Conservation (phyloP, 1,140 invertebrate species). For the Zaprionus tsacasi region DNA sequence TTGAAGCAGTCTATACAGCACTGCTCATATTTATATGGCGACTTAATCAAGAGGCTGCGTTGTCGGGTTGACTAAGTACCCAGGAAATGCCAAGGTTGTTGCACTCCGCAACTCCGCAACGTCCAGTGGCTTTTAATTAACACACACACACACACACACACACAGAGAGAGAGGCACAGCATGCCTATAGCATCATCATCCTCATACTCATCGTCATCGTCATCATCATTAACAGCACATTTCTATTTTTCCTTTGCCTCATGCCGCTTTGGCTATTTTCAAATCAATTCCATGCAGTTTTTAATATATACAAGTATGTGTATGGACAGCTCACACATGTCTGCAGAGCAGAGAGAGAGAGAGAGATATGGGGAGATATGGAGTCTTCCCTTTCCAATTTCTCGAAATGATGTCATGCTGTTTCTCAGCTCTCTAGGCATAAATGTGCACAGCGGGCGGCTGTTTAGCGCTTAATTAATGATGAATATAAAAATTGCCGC, state of each 20-base stretch:
- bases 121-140: conserved; percentile 82
- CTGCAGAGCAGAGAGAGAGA: neutral
- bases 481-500: conserved; percentile 81
- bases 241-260: conserved; percentile 43
- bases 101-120: conserved; percentile 61
- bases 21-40: conserved; percentile 34
- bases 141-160: conserved; percentile 47
- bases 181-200: conserved; percentile 40
- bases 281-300: conserved; percentile 81
- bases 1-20: conserved; percentile 33
- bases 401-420: conserved; percentile 76
- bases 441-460: conserved; percentile 70
- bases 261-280: conserved; percentile 61
- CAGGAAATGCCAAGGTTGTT: conserved; percentile 82
- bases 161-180: neutral
- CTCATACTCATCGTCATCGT: conserved; percentile 43
- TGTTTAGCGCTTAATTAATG: conserved; percentile 82
- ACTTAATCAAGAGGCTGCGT: conserved; percentile 65
- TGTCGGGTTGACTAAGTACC: conserved; percentile 74
- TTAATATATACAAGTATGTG: conserved; percentile 54
- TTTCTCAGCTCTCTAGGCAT: conserved; percentile 45
- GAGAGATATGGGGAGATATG: neutral
- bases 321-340: conserved; percentile 35
- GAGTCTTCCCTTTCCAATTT: conserved; percentile 59
- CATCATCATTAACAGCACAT: conserved; percentile 53